phyloP scores from a whole-genome alignment of 2,113 vertebrate species.

The Passer montanus region DNA sequence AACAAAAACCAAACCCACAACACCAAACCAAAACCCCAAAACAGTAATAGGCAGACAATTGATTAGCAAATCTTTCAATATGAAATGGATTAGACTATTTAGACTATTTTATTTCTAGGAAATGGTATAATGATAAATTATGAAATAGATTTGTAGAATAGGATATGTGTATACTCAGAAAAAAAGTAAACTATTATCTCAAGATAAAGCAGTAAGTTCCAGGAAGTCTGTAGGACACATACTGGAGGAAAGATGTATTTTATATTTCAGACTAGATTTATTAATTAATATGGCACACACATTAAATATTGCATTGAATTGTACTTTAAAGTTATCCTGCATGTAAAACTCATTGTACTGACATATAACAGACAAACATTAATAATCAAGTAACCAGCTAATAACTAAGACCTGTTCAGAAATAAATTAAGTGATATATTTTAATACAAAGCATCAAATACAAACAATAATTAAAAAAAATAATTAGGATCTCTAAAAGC shows the following conservation, averaged over 20 bases:
- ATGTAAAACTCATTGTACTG: not conserved
- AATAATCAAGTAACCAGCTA: not conserved
- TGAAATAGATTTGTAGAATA: not conserved
- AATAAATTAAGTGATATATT: not conserved
- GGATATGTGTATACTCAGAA: not conserved
- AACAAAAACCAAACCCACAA: not conserved
- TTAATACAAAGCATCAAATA: not conserved
- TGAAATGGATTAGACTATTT: not conserved
- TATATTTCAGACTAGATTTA: not conserved
- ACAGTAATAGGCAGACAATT: not conserved
- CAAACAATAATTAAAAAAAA: not conserved
- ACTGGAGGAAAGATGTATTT: not conserved
- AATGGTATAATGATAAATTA: not conserved
- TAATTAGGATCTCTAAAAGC: not conserved
- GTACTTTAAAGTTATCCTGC: not conserved
- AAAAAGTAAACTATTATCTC: not conserved
- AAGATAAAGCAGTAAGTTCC: not conserved
- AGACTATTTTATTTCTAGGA: not conserved
- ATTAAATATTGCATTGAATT: not conserved
- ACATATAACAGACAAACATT: not conserved
- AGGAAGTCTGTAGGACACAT: not conserved
- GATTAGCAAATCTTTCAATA: not conserved
- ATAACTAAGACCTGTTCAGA: not conserved
- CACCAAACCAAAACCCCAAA: not conserved
- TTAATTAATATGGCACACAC: not conserved